phyloP scores from a whole-genome alignment of 2,797 vertebrate genomes.

The Hoplostethus mediterraneus region DNA sequence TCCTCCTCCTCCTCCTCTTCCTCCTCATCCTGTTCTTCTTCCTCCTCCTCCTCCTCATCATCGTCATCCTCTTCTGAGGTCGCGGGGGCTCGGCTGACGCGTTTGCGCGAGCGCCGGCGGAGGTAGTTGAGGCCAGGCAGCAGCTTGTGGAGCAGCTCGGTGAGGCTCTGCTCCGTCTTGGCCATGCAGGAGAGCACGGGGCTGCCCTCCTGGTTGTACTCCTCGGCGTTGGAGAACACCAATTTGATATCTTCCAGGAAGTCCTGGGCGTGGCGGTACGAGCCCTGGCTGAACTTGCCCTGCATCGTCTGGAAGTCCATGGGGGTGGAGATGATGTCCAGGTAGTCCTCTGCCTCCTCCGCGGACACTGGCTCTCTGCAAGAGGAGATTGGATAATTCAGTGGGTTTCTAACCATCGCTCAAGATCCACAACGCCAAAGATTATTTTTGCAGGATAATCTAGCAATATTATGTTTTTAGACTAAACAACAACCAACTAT shows the following conservation, averaged over 20 bases:
- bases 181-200: constrained; percentile 90
- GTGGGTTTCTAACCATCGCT: too few relatives aligned
- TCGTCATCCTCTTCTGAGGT: constrained; percentile 69
- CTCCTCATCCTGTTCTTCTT: constrained; percentile 53
- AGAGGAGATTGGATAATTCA: constrained; percentile 6
- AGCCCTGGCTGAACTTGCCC: constrained; percentile 89
- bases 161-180: constrained; percentile 94
- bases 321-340: constrained; percentile 91
- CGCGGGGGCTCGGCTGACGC: constrained; percentile 56
- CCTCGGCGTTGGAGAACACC: constrained; percentile 95
- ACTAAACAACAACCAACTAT: not conserved
- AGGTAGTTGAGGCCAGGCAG: constrained; percentile 91
- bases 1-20: constrained; percentile 76
- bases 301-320: constrained; percentile 98
- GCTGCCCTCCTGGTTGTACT: constrained; percentile 94
- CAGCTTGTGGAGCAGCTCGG: constrained; percentile 92
- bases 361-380: constrained; percentile 93
- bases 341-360: constrained; percentile 94
- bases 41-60: constrained; percentile 35
- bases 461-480: not conserved
- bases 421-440: too few relatives aligned
- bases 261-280: constrained; percentile 91
- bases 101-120: constrained; percentile 84
- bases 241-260: constrained; percentile 94
- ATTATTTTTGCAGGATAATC: too few relatives aligned